Conservation (phyloP, 1,140 invertebrate species). For the Caerostris darwini region DNA sequence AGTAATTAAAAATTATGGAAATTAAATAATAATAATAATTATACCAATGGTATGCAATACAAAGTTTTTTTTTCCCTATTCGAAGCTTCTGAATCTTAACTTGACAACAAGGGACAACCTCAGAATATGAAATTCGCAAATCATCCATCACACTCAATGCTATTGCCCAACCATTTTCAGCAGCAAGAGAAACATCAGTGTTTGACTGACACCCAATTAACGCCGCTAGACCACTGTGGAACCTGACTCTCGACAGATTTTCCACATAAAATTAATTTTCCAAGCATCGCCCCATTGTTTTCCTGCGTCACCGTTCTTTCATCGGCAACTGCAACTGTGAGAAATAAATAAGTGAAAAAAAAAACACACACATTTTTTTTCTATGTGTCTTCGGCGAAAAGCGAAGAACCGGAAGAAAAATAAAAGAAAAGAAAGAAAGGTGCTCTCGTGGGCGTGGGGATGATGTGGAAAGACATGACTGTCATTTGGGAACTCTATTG, state of each 20-base stretch:
- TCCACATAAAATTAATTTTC: slow-evolving; percentile 36
- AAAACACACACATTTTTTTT: not conserved
- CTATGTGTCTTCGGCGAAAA: slow-evolving; percentile 1
- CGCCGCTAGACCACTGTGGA: not conserved
- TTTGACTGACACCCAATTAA: slow-evolving; percentile 27
- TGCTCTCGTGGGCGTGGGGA: slow-evolving; percentile 1
- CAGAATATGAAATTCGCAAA: not conserved
- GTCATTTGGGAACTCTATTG: not conserved
- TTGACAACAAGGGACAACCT: not conserved
- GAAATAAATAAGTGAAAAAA: not conserved
- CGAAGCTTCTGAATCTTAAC: too few species aligned
- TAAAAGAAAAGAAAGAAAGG: not conserved
- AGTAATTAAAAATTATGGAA: too few species aligned
- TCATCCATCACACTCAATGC: not conserved
- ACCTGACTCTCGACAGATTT: not conserved
- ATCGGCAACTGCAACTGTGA: not conserved
- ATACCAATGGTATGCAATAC: too few species aligned
- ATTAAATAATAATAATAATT: too few species aligned
- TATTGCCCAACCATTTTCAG: not conserved
- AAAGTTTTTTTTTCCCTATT: too few species aligned
- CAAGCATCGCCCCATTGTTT: slow-evolving; percentile 9
- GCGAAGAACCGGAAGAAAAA: not conserved
- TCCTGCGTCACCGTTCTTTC: not conserved
- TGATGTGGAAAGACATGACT: slow-evolving; percentile 14
- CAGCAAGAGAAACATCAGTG: not conserved